Conservation (phyloP, 1,140 invertebrate species). For the Atopsyche davidsoni region DNA sequence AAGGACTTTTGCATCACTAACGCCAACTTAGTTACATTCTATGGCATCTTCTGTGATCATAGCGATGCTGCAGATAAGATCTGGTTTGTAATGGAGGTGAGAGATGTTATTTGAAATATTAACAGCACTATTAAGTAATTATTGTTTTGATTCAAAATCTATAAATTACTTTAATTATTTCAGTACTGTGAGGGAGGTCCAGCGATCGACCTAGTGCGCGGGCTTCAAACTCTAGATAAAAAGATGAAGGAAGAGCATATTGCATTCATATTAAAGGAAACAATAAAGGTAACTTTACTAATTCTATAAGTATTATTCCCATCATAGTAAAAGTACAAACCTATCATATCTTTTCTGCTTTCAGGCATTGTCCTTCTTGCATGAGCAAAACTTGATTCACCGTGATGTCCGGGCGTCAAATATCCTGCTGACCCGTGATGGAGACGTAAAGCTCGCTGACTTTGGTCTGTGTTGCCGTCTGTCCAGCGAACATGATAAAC, state of each 20-base stretch:
- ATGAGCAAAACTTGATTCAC: slow-evolving; percentile 82
- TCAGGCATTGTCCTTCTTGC: slow-evolving; percentile 70
- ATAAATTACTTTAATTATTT: slow-evolving; percentile 30
- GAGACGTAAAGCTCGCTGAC: slow-evolving; percentile 77
- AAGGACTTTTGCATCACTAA: slow-evolving; percentile 65
- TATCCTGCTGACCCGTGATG: slow-evolving; percentile 76
- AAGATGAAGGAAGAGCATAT: slow-evolving; percentile 81
- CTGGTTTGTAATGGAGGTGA: slow-evolving; percentile 88
- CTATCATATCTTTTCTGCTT: slow-evolving; percentile 1
- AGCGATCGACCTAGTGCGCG: slow-evolving; percentile 69
- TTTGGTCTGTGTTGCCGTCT: slow-evolving; percentile 78
- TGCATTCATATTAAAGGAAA: slow-evolving; percentile 78
- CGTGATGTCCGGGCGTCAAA: slow-evolving; percentile 82
- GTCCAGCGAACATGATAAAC: slow-evolving; percentile 64
- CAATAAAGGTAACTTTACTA: slow-evolving; percentile 60
- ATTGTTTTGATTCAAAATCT: slow-evolving; percentile 5
- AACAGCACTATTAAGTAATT: neutral
- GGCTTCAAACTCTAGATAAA: slow-evolving; percentile 58
- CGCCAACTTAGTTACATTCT: slow-evolving; percentile 77
- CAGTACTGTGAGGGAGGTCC: slow-evolving; percentile 78
- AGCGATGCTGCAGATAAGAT: slow-evolving; percentile 64
- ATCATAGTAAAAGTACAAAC: neutral
- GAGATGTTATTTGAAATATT: slow-evolving; percentile 25
- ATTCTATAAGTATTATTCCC: slow-evolving; percentile 1
- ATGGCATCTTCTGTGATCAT: slow-evolving; percentile 71